Evolutionary conservation across 1,140 invertebrate genomes (phyloP), one percentile per base, ranked within the genome.

Genomic region (Atopsyche davidsoni): DNA sequence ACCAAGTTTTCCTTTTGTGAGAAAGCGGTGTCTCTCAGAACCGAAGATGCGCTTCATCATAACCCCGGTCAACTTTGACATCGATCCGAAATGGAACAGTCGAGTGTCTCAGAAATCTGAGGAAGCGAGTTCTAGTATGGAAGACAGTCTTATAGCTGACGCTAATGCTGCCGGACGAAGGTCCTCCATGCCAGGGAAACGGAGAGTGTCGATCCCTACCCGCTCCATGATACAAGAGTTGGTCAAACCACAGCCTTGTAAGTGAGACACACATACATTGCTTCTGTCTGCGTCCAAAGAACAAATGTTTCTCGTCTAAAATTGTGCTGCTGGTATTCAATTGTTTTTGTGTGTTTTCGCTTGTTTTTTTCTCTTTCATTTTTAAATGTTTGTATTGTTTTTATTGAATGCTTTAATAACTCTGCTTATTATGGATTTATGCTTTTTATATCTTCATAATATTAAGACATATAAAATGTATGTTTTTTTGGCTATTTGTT

Each of bases 271-370:
- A 21, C 13, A 21, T 17, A 24, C 3, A 13, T n/a, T 23, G 21
- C 23, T 42, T 42, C n/a, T 42, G 40, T 42, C 40, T 7, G 22
- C 19, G 22, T 23, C 40, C n/a, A 21, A 10, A 21, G 25, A 42
- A 21, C 16, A 21, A 23, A 21, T 42, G 40, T 42, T 19, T 21
- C n/a, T 23, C 23, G 40, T 42, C 40, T 23, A 23, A n/a, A n/a
- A n/a, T 10, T 38, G 35, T 38, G 16, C 35, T 18, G 35, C 19
- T 17, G 19, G 16, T 14, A 14, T 18, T 38, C 14, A 32, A 32
- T 32, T 39, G 18, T 39, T 39, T 39, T 39, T 39, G 36, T 17
- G 36, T 17, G 22, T 39, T 39, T 39, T 39, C 22, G 36, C 22
- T 39, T 39, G 4, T 39, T 39, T 4, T 18, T 39, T 6, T 39